phyloP scores from a whole-genome alignment of 2,888 invertebrate species.

The Glyphotaelius pellucidus region DNA sequence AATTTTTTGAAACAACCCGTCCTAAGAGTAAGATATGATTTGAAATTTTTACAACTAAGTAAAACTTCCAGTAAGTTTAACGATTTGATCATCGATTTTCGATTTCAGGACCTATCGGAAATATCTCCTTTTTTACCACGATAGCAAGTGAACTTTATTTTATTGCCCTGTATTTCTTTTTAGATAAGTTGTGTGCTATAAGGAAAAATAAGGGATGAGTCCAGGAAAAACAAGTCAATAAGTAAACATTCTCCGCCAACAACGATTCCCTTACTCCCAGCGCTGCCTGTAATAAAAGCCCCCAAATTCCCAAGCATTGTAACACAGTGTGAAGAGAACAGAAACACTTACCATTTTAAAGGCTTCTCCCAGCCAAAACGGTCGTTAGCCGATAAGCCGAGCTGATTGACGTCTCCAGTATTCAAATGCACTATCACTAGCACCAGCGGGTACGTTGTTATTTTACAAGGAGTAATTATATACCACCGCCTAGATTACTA shows the following conservation, averaged over 20 bases:
- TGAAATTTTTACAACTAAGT: too few species aligned
- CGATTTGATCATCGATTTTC: too few species aligned
- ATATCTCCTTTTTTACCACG: too few species aligned
- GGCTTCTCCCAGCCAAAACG: conserved; percentile 48
- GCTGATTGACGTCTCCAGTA: conserved; percentile 54
- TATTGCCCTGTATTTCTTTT: background rate
- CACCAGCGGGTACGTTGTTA: conserved; percentile 49
- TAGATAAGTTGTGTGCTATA: background rate
- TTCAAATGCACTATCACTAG: conserved; percentile 58
- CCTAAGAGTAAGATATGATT: too few species aligned
- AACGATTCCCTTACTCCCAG: background rate
- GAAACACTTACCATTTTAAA: conserved; percentile 50
- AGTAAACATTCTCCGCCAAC: background rate
- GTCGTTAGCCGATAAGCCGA: conserved; percentile 57
- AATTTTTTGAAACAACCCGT: too few species aligned
- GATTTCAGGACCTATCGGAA: too few species aligned
- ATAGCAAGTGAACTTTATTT: background rate
- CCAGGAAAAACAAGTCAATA: background rate
- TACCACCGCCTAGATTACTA: conserved; percentile 58
- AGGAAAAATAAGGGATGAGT: background rate
- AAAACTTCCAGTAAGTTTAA: too few species aligned
- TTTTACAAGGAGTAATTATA: conserved; percentile 58
- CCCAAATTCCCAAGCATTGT: background rate
- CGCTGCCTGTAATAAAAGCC: background rate
- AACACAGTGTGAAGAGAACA: background rate